Evolutionary conservation across 2,797 vertebrate species (phyloP).

Genomic region (Peromyscus attwateri): DNA sequence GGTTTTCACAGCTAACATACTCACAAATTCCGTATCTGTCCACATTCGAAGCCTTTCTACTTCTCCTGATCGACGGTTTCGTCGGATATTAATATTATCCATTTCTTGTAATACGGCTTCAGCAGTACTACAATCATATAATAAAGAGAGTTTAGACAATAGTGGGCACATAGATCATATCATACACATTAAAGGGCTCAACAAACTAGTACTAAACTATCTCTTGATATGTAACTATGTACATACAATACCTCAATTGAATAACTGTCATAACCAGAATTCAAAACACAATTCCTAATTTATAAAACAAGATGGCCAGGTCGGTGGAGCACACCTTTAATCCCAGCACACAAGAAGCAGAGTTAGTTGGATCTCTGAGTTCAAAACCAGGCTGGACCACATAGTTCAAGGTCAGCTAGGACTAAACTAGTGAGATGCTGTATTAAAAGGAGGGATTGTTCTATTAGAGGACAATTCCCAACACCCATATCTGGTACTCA

Average conservation of each 20-base stretch:
- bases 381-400: background rate
- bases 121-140: constrained; percentile 92
- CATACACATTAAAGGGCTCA: constrained; percentile 17
- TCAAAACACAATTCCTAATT: constrained; percentile 44
- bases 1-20: constrained; percentile 73
- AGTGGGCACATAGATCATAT: background rate
- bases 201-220: constrained; percentile 43
- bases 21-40: constrained; percentile 98
- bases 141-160: constrained; percentile 59
- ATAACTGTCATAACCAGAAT: constrained; percentile 8
- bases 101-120: constrained; percentile 99
- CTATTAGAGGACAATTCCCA: background rate
- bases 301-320: background rate
- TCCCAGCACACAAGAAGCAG: background rate
- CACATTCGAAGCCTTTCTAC: constrained; percentile 99
- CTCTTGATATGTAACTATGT: constrained; percentile 12
- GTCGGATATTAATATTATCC: constrained; percentile 99
- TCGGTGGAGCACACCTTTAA: background rate
- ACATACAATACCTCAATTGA: constrained; percentile 16
- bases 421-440: background rate
- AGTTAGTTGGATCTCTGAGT: background rate
- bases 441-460: background rate
- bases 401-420: background rate
- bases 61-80: constrained; percentile 93
- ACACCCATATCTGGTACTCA: background rate